phyloP scores from a whole-genome alignment of 2,797 vertebrate genomes.

The Rhinichthys osculus region DNA sequence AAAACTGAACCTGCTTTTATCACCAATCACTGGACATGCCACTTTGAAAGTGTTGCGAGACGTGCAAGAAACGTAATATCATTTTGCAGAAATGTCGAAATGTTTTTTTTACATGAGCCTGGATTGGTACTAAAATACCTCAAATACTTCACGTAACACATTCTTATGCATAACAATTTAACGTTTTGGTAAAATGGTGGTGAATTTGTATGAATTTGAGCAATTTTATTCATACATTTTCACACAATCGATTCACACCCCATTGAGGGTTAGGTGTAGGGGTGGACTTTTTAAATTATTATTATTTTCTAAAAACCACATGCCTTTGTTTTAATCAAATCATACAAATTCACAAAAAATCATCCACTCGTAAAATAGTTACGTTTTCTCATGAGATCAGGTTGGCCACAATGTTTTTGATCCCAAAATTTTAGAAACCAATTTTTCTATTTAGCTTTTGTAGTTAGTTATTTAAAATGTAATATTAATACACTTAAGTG shows the following conservation, averaged over 20 bases:
- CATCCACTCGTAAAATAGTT: neutral
- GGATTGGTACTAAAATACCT: neutral
- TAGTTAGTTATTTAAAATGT: neutral
- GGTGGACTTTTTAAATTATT: neutral
- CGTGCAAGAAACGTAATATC: neutral
- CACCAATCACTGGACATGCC: neutral
- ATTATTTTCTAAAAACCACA: neutral
- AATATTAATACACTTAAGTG: neutral
- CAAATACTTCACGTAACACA: no score
- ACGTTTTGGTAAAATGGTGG: neutral
- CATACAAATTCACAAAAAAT: neutral
- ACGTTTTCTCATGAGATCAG: neutral
- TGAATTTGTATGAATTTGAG: neutral
- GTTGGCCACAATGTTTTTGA: neutral
- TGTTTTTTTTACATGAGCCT: neutral
- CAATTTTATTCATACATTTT: neutral
- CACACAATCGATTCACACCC: neutral
- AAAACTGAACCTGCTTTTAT: neutral
- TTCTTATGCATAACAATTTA: neutral
- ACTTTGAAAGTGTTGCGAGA: neutral
- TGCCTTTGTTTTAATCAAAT: neutral
- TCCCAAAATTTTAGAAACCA: neutral
- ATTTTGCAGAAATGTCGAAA: slow-evolving; percentile 1
- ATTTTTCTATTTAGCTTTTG: neutral
- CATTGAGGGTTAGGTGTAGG: neutral